phyloP scores from a whole-genome alignment of 2,888 invertebrate genomes.

The Biston betularia region DNA sequence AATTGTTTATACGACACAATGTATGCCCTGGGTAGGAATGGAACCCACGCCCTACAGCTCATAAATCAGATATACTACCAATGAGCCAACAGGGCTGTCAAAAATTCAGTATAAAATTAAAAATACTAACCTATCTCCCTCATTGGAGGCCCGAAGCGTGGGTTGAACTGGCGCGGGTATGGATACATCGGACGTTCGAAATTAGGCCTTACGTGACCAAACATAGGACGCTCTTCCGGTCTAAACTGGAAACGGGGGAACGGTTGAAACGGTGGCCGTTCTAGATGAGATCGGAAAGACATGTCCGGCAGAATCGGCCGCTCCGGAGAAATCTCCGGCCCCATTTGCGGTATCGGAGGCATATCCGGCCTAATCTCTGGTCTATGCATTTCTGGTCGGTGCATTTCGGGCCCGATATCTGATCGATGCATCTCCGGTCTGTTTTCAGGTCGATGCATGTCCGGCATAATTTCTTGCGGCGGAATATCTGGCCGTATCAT shows the following conservation, averaged over 20 bases:
- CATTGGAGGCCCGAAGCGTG: constrained; percentile 54
- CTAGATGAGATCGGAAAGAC: constrained; percentile 44
- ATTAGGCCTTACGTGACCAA: constrained; percentile 50
- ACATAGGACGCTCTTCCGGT: constrained; percentile 38
- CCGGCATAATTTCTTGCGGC: constrained; percentile 27
- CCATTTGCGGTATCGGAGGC: constrained; percentile 43
- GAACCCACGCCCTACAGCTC: too few species aligned
- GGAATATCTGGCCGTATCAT: constrained; percentile 31
- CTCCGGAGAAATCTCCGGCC: constrained; percentile 60
- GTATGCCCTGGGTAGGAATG: too few species aligned
- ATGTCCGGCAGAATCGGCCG: constrained; percentile 54
- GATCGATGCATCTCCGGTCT: constrained; percentile 39
- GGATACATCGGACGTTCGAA: constrained; percentile 64
- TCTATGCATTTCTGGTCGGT: constrained; percentile 36
- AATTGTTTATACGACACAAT: too few species aligned
- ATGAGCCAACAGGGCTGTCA: too few species aligned
- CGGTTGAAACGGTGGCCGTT: constrained; percentile 47
- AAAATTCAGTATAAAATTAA: background rate
- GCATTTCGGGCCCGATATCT: constrained; percentile 37
- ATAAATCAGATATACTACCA: too few species aligned
- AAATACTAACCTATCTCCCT: constrained; percentile 53
- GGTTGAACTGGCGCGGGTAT: constrained; percentile 52
- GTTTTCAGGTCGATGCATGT: constrained; percentile 39
- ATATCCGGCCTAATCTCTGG: constrained; percentile 40
- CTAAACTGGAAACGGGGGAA: constrained; percentile 39